Base-by-base conservation (phyloP, 2,797 vertebrate species). In the Aldrovandia affinis region DNA sequence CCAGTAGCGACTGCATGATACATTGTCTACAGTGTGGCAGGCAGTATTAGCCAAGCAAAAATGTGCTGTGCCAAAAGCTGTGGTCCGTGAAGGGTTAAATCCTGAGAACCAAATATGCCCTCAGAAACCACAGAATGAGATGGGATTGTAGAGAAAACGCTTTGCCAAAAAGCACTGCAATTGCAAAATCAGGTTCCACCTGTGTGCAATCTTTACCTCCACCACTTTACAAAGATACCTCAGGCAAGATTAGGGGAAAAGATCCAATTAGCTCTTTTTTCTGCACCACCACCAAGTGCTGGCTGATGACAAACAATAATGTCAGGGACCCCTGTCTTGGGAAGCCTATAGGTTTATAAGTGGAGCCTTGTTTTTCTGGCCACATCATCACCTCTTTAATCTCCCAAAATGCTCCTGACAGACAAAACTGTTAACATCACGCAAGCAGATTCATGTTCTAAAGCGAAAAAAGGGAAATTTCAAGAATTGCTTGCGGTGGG, bases 401-500 rank as follows among this genome's bases (percentile, higher is more conserved):
- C 91, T 91, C 88, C 86, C 88, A 88, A 90, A 92, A 87, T 90
- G 86, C 89, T 89, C 89, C 89, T 92, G 91, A 90, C 89, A 89
- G 85, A 88, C 81, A 5, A 92, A 92, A 91, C 89, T 92, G 61
- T 91, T 91, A 88, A 91, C 84, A 84, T 93, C 89, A 88, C 86
- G 91, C 87, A 84, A 42, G 85, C 80, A 86, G 87, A 0, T 0
- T 86, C 83, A 3, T 83, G 85, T 90, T 93, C 91, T 92, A 90
- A 89, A 87, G 91, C 78, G 87, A 89, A 85, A 85, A 89, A 91
- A 92, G 82, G 86, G 83, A 87, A 92, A 92, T 90, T 91, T 87
- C 86, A 86, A 87, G 87, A 82, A 86, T 83, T 89, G 77, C 86
- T 90, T 89, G 86, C 77, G 80, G 92, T 86, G 90, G 83, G 63